These are phyloP conservation scores for Apantesis nais DNA, from an alignment of 2,888 invertebrate genomes.

Conservation along the genomic window DNA sequence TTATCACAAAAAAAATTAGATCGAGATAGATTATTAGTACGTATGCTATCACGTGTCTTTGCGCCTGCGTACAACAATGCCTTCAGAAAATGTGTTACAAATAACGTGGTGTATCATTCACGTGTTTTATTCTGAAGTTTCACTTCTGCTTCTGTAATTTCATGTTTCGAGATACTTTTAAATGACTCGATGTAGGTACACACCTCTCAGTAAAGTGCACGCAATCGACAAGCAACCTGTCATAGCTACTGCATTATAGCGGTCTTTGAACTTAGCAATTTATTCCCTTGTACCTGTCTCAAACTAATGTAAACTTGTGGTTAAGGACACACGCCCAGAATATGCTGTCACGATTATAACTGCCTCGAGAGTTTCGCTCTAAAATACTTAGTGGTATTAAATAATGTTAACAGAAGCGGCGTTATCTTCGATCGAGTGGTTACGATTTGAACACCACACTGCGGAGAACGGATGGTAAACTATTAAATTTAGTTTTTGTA, in stretches of 20 bases:
- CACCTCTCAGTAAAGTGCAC: constrained; percentile 18
- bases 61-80: no score
- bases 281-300: constrained; percentile 29
- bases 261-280: constrained; percentile 46
- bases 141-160: no score
- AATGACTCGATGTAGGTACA: neutral
- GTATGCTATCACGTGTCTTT: no score
- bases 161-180: neutral
- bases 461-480: no score
- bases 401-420: no score
- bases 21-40: no score
- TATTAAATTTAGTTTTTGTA: no score
- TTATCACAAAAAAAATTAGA: no score
- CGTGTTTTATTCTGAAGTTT: no score
- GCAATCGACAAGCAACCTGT: constrained; percentile 39
- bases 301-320: constrained; percentile 15
- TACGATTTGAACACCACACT: no score
- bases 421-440: neutral
- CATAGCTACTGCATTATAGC: constrained; percentile 38
- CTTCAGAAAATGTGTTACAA: no score
- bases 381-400: neutral
- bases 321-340: neutral
- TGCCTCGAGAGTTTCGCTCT: neutral
- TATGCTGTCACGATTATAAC: neutral
- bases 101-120: no score